These are phyloP conservation scores for Ctenochaetus hawaiiensis DNA, from an alignment of 2,797 vertebrate genomes.

Conservation along the genomic window DNA sequence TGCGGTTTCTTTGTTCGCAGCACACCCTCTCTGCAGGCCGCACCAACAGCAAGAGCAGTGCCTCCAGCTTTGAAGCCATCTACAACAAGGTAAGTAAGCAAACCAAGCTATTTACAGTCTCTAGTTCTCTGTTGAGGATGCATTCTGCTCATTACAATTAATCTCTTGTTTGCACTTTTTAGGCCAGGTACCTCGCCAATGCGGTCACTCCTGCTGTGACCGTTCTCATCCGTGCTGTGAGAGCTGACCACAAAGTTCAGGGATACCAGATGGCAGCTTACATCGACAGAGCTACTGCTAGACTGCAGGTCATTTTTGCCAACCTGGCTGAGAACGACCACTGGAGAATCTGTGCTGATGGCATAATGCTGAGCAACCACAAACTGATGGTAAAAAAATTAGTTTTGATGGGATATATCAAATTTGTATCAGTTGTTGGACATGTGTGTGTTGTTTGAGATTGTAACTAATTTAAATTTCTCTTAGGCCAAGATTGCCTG, in stretches of 20 bases:
- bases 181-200: conserved; percentile 84
- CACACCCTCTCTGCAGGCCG: conserved; percentile 54
- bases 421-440: neutral
- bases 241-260: conserved; percentile 76
- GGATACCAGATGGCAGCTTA: conserved; percentile 88
- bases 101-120: neutral
- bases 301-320: conserved; percentile 85
- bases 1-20: conserved; percentile 57
- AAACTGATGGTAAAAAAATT: conserved; percentile 84
- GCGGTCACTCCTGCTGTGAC: conserved; percentile 76
- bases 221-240: conserved; percentile 81
- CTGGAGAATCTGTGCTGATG: conserved; percentile 88
- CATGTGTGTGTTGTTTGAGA: neutral
- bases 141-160: neutral
- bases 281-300: conserved; percentile 72
- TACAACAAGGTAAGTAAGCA: conserved; percentile 74
- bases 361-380: conserved; percentile 83
- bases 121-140: neutral
- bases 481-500: conserved; percentile 85
- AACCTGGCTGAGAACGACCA: conserved; percentile 83
- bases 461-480: neutral
- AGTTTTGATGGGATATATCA: neutral
- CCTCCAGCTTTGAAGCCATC: conserved; percentile 81
- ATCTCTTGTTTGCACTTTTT: conserved; percentile 42
- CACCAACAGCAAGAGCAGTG: conserved; percentile 69